Evolutionary conservation across 2,113 vertebrate genomes (phyloP), one percentile per base, ranked within the genome.

Genomic region (Lampris megalopsis): DNA sequence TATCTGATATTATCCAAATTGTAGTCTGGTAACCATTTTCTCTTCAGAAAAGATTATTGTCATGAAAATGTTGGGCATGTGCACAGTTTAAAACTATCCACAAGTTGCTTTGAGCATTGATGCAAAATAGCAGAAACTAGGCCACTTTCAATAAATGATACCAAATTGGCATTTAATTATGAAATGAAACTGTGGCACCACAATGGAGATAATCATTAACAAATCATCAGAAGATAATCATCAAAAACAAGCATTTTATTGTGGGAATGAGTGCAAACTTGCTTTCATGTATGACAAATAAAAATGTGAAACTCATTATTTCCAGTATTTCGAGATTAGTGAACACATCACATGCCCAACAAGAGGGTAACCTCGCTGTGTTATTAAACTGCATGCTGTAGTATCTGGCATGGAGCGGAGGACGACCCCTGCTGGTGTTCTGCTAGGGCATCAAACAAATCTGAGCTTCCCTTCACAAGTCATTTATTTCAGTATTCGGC

Each of bases 371-470:
- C 37, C 35, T 5, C 52, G 24, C 24, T 24, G 24, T 54, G n/a
- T 54, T 54, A n/a, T 10, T 24, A 2, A 3, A n/a, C n/a, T n/a
- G n/a, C 24, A 56, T 6, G 9, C 52, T 40, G 52, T 50, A 50
- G 38, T 68, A 58, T 65, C 75, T 9, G 56, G 41, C 52, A 52
- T n/a, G 81, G 77, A 83, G 83, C 40, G 37, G 48, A 80, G 69
- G 77, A 79, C 84, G 88, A 86, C 92, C 89, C 82, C 92, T 91
- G 73, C 84, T 93, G 92, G 92, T 82, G 74, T 83, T 70, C 71
- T 73, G 71, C 47, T 45, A 65, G 72, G 63, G 64, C 77, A 60
- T 11, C 49, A 59, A 74, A 13, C 71, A 9, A 8, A 37, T 8
- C 50, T 54, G 58, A 43, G 52, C 41, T 37, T 64, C 40, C 47